These are phyloP conservation scores for Pseudoatta argentina DNA, from an alignment of 1,140 invertebrate genomes.

Conservation along the genomic window DNA sequence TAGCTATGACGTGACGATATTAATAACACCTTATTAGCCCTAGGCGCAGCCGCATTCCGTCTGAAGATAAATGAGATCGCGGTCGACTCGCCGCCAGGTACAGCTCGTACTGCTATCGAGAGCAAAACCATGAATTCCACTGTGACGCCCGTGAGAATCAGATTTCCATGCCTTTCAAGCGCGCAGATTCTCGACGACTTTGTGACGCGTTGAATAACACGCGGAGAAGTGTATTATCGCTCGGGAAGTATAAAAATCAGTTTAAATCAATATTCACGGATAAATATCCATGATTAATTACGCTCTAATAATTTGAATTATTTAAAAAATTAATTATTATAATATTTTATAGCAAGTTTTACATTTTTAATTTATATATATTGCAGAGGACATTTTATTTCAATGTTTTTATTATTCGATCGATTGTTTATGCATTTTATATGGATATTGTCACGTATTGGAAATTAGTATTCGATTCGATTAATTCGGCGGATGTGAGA, in stretches of 20 bases:
- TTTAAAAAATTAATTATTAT: conserved; percentile 39
- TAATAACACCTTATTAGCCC: conserved; percentile 80
- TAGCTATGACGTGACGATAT: conserved; percentile 76
- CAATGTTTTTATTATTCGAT: conserved; percentile 33
- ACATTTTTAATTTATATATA: conserved; percentile 14
- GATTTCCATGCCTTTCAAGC: conserved; percentile 50
- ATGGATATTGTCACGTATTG: conserved; percentile 22
- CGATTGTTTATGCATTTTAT: conserved; percentile 36
- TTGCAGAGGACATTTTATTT: conserved; percentile 12
- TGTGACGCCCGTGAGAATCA: conserved; percentile 19
- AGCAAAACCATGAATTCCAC: conserved; percentile 56
- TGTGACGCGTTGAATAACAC: neutral
- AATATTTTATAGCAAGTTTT: neutral
- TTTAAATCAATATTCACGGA: conserved; percentile 9
- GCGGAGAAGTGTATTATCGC: neutral
- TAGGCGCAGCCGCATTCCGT: conserved; percentile 70
- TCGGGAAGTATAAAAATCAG: neutral
- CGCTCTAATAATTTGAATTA: neutral
- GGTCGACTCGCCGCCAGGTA: conserved; percentile 59
- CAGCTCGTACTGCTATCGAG: conserved; percentile 44
- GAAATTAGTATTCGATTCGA: conserved; percentile 6
- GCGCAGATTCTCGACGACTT: conserved; percentile 1
- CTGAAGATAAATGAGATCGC: conserved; percentile 74
- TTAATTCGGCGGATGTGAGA: conserved; percentile 21
- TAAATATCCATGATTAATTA: conserved; percentile 16